A percentile compares a stretch with the other conserved stretches of the same genome.
phyloP scores from a whole-genome alignment of 2,888 invertebrate species.

The Harpalus rufipes region DNA sequence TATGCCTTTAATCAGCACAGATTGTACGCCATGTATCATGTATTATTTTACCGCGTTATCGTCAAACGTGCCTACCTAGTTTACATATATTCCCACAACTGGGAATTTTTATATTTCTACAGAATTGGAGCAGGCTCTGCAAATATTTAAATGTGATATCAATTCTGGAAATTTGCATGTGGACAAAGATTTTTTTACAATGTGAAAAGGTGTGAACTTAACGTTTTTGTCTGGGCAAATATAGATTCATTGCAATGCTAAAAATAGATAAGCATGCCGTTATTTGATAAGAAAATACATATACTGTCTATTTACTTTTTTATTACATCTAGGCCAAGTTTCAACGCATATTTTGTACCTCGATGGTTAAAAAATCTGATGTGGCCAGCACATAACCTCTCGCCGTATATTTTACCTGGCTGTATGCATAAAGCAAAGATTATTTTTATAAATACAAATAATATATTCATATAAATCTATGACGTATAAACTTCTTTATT shows the following conservation, averaged over 20 bases:
- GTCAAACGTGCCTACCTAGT: not conserved
- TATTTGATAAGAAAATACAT: not conserved
- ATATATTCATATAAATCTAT: too few species aligned
- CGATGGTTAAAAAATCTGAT: too few species aligned
- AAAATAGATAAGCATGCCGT: conserved; percentile 19
- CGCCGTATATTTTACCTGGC: too few species aligned
- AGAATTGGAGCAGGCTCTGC: conserved; percentile 25
- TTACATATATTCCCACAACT: conserved; percentile 12
- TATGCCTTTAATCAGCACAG: conserved; percentile 10
- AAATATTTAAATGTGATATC: conserved; percentile 31
- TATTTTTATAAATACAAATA: too few species aligned
- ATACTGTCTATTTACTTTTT: not conserved
- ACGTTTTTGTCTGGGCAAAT: conserved; percentile 30
- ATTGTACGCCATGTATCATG: conserved; percentile 3
- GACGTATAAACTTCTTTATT: too few species aligned
- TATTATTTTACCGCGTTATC: conserved; percentile 16
- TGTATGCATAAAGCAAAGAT: too few species aligned
- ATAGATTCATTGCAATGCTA: conserved; percentile 5
- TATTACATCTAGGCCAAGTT: too few species aligned
- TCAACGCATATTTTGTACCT: too few species aligned
- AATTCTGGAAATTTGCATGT: conserved; percentile 18
- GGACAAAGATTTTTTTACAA: conserved; percentile 20
- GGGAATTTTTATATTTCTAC: not conserved
- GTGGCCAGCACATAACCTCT: too few species aligned
- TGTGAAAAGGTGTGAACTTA: conserved; percentile 14